These are phyloP conservation scores for Malthinus seriepunctatus DNA, from an alignment of 2,888 invertebrate species.

Conservation along the genomic window DNA sequence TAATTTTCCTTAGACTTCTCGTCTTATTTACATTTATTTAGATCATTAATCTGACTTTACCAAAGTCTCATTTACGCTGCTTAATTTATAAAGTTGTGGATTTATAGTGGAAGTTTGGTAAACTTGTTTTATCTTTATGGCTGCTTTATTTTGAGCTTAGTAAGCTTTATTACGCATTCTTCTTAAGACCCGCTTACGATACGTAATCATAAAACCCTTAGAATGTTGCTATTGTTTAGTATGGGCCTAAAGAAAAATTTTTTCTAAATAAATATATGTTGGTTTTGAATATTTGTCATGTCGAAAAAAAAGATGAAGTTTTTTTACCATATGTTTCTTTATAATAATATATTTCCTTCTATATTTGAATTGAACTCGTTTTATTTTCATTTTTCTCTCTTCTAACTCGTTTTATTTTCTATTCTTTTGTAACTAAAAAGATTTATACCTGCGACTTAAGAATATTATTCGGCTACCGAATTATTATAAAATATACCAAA, in stretches of 20 bases:
- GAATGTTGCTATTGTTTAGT: constrained; percentile 6
- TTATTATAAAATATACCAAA: constrained; percentile 38
- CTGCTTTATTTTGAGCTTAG: constrained; percentile 46
- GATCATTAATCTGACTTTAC: constrained; percentile 56
- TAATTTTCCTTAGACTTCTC: constrained; percentile 38
- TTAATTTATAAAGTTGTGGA: constrained; percentile 56
- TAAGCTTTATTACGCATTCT: constrained; percentile 54
- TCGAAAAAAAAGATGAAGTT: constrained; percentile 19
- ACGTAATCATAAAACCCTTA: constrained; percentile 17
- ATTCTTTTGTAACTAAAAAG: constrained; percentile 54
- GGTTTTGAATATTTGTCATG: constrained; percentile 21
- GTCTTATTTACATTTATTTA: constrained; percentile 54
- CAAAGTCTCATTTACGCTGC: constrained; percentile 55
- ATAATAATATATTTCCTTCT: constrained; percentile 52
- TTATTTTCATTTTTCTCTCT: constrained; percentile 51
- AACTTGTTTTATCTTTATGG: constrained; percentile 55
- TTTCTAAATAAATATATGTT: constrained; percentile 9
- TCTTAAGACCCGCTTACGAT: constrained; percentile 28
- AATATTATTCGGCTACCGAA: constrained; percentile 47
- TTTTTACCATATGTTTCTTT: constrained; percentile 43
- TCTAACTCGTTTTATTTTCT: constrained; percentile 53
- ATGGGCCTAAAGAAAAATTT: not conserved
- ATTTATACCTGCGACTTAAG: constrained; percentile 56
- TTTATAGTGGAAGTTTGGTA: constrained; percentile 54
- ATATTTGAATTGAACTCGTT: constrained; percentile 53